Evolutionary conservation across 2,113 vertebrate genomes (phyloP).

Genomic region (Lampris incognitus): DNA sequence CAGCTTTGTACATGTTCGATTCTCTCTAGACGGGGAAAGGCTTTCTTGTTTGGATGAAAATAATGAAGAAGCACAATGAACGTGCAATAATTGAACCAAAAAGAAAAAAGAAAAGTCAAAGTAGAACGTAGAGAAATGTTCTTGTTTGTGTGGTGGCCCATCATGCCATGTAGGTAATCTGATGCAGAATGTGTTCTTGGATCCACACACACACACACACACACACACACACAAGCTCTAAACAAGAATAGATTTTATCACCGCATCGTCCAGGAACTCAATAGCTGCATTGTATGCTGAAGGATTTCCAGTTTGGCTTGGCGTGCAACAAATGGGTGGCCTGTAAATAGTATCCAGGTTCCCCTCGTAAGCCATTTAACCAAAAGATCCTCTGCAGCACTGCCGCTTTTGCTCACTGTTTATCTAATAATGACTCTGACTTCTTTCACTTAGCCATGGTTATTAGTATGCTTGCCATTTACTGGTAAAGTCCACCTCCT

Average conservation of each 20-base stretch:
- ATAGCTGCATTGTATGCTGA: conserved; percentile 58
- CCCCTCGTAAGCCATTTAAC: conserved; percentile 46
- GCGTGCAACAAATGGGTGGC: conserved; percentile 63
- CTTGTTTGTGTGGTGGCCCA: conserved; percentile 32
- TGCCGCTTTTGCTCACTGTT: conserved; percentile 57
- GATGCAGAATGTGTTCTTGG: conserved; percentile 42
- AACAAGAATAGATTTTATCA: conserved; percentile 71
- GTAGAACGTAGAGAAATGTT: conserved; percentile 18
- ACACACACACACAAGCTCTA: conserved; percentile 46
- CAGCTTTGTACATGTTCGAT: conserved; percentile 45
- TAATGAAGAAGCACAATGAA: conserved; percentile 40
- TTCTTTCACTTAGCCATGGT: conserved; percentile 49
- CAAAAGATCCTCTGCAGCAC: conserved; percentile 30
- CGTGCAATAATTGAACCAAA: conserved; percentile 1
- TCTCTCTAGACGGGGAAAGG: conserved; percentile 46
- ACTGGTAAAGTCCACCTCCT: conserved; percentile 36
- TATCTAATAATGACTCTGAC: conserved; percentile 60
- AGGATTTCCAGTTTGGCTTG: conserved; percentile 54
- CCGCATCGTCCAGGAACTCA: conserved; percentile 56
- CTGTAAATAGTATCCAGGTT: conserved; percentile 63
- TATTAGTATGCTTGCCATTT: conserved; percentile 68
- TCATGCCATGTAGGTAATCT: conserved; percentile 58
- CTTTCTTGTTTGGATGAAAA: conserved; percentile 38
- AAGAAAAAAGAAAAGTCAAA: no score
- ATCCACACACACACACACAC: conserved; percentile 44